Evolutionary conservation across 2,888 invertebrate genomes (phyloP), one percentile per base, ranked within the genome.

Genomic region (Cheilosia urbana): DNA sequence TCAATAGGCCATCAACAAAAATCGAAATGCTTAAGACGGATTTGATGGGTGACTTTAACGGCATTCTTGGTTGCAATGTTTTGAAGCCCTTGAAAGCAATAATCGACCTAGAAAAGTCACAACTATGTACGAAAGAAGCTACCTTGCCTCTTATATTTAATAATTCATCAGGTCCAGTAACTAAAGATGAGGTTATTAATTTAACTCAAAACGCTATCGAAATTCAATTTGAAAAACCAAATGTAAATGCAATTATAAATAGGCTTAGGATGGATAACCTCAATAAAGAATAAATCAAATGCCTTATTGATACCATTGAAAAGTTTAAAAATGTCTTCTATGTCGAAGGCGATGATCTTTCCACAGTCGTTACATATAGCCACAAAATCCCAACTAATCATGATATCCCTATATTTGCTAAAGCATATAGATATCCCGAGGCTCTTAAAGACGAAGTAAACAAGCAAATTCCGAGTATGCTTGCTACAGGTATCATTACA

Each of bases 211-310:
- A 19, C 21, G 21, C 21, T 21, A 21, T 15, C 13, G 47, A 73
- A 1, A 17, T 62, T n/a, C 42, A 47, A 17, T 73, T 73, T 45
- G 17, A 65, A 27, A n/a, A 57, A 30, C 30, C 30, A 30, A 30
- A 9, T 30, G 30, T 30, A 30, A 30, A 7, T 30, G 30, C 30
- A 30, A 53, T 68, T 13, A 60, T 13, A 4, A n/a, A 58, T 21
- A 60, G 58, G 27, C 27, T 79, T 21, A 80, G 55, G 45, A 11
- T 40, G 19, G 60, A 73, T 24, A 37, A 73, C n/a, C 37, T 80
- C 6, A 73, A 73, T 55, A n/a, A 7, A 6, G 79, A 79, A 30
- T 58, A 71, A 60, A 40, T 57, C 7, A 57, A 49, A 17, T 27
- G 7, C 15, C 37, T 63, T 24, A 63, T 68, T 34, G 45, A 71